A percentile compares a stretch with the other conserved stretches of the same genome.
These are phyloP conservation scores for Anser cygnoides DNA, from an alignment of 2,113 vertebrate species.

Conservation along the genomic window DNA sequence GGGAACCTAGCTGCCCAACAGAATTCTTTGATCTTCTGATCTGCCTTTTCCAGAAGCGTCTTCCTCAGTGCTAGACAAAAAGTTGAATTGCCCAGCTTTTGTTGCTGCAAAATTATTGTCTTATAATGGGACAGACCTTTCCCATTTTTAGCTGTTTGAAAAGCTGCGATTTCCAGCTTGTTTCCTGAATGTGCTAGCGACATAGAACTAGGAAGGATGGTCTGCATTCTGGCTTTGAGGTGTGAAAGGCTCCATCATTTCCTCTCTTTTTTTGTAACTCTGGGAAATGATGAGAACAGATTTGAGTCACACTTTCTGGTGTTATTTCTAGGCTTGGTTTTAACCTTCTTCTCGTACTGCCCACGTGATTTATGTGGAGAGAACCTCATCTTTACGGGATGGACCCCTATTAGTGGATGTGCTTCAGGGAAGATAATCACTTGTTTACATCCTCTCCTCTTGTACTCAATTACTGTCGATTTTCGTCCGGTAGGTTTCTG, in stretches of 20 bases:
- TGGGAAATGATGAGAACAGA: neutral
- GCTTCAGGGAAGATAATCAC: neutral
- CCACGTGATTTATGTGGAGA: neutral
- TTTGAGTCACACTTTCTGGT: neutral
- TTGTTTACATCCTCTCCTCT: neutral
- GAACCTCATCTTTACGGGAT: neutral
- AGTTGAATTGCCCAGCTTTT: neutral
- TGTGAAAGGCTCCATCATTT: neutral
- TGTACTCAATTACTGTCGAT: neutral
- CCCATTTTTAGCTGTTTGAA: neutral
- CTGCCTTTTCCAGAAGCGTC: neutral
- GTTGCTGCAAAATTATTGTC: neutral
- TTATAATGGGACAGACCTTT: neutral
- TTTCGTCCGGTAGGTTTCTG: neutral
- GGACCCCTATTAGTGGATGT: neutral
- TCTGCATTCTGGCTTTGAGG: neutral
- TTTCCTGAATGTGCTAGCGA: neutral
- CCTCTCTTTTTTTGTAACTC: neutral
- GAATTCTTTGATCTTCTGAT: rapidly evolving
- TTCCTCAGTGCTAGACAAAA: neutral
- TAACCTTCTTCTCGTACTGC: neutral
- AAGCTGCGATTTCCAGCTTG: neutral
- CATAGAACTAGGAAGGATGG: neutral
- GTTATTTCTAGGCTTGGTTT: neutral
- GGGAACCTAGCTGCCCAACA: rapidly evolving